Conservation (phyloP, 2,113 vertebrate species). For the Oncorhynchus keta region DNA sequence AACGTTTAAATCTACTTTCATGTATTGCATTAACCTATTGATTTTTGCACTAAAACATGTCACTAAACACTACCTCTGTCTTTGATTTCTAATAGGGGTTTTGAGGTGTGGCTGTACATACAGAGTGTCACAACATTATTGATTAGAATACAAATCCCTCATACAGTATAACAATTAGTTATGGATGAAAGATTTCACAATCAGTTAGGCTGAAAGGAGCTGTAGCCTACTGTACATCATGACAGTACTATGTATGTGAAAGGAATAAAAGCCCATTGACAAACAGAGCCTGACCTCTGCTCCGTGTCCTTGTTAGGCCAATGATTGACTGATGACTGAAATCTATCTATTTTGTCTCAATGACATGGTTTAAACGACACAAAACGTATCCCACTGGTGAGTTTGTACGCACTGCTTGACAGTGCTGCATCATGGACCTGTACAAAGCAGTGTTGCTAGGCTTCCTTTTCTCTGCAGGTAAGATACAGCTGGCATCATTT, state of each 20-base stretch:
- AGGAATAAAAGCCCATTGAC: not conserved
- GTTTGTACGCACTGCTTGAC: conserved; percentile 43
- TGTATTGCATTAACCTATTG: too few relatives aligned
- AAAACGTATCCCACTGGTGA: conserved; percentile 16
- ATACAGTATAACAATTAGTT: not conserved
- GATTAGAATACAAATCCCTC: not conserved
- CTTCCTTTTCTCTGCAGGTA: conserved; percentile 64
- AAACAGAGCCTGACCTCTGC: conserved; percentile 57
- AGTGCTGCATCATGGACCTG: conserved; percentile 63
- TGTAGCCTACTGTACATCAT: not conserved
- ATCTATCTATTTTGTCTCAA: conserved; percentile 57
- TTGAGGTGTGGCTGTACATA: too few relatives aligned
- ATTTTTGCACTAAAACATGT: not conserved
- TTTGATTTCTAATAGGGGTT: not conserved
- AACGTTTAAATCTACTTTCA: not conserved
- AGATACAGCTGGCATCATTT: conserved; percentile 21
- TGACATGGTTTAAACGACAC: conserved; percentile 32
- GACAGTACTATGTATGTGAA: not conserved
- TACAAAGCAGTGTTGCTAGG: conserved; percentile 55
- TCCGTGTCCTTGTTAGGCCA: conserved; percentile 63
- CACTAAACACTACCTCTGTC: not conserved
- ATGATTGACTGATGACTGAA: conserved; percentile 70
- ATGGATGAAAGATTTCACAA: not conserved
- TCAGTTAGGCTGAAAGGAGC: not conserved
- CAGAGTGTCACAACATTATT: not conserved